phyloP scores from a whole-genome alignment of 2,888 invertebrate species.

The Zaprionus bogoriensis region DNA sequence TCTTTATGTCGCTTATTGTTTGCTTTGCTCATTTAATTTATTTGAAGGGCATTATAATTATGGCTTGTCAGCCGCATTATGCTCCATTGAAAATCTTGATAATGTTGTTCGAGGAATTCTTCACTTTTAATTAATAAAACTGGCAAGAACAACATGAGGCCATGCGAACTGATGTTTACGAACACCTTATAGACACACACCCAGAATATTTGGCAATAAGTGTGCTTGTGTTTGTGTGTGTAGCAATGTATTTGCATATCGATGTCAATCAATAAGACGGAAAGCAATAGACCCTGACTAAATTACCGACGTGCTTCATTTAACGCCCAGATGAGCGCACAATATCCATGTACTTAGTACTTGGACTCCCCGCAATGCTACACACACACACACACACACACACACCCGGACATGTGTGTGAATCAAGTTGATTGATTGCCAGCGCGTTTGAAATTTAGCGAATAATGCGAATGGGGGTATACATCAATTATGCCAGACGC shows the following conservation, averaged over 20 bases:
- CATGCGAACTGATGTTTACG: too few species aligned
- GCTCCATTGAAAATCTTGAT: conserved; percentile 23
- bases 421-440: conserved; percentile 64
- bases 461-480: background rate
- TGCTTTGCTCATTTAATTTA: conserved; percentile 28
- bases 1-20: conserved; percentile 26
- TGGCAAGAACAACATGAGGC: background rate
- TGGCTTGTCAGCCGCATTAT: conserved; percentile 16
- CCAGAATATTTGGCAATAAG: background rate
- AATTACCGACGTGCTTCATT: conserved; percentile 30
- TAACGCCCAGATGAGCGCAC: conserved; percentile 16
- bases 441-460: conserved; percentile 17
- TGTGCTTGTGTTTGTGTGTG: background rate
- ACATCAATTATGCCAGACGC: conserved; percentile 56
- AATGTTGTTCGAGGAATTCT: conserved; percentile 7
- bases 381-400: background rate
- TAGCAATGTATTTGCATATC: conserved; percentile 5
- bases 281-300: conserved; percentile 6
- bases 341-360: conserved; percentile 3
- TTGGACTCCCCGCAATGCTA: conserved; percentile 2
- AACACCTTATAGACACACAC: background rate
- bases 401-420: conserved; percentile 28
- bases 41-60: conserved; percentile 38
- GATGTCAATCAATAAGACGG: conserved; percentile 3
- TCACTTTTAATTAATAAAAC: conserved; percentile 13